Conservation (phyloP, 2,797 vertebrate species). For the Oryzias dopingdopingensis region DNA sequence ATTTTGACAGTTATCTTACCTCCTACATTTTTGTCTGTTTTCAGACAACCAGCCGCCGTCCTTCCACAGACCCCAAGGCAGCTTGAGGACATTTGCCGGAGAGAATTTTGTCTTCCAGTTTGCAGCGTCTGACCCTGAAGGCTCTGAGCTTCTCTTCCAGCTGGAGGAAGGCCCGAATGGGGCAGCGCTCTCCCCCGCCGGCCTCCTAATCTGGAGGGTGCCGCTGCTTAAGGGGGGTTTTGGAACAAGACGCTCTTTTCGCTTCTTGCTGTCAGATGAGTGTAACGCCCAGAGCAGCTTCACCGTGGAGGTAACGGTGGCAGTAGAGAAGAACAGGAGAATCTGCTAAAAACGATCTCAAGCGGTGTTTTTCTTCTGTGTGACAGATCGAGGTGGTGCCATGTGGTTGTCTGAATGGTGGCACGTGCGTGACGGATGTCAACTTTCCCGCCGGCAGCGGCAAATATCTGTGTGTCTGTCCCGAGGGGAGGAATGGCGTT, state of each 20-base stretch:
- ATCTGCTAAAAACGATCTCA: too few relatives aligned
- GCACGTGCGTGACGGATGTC: conserved; percentile 78
- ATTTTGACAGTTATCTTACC: too few relatives aligned
- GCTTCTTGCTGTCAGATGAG: conserved; percentile 78
- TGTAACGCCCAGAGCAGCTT: conserved; percentile 78
- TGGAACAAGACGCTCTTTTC: conserved; percentile 48
- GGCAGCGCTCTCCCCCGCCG: conserved; percentile 78
- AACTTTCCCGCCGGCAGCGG: conserved; percentile 80
- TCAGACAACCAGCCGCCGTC: conserved; percentile 77
- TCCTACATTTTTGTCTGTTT: not conserved
- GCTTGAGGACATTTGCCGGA: conserved; percentile 77
- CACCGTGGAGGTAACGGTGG: conserved; percentile 64
- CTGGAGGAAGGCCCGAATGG: conserved; percentile 69
- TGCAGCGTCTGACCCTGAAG: conserved; percentile 78
- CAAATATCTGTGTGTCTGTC: conserved; percentile 81
- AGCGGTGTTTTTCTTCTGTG: not conserved
- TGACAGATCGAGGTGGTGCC: conserved; percentile 75
- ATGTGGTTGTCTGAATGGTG: conserved; percentile 77
- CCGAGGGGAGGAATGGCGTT: conserved; percentile 67
- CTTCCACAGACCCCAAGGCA: conserved; percentile 72
- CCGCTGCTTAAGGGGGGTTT: conserved; percentile 17
- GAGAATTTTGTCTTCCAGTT: conserved; percentile 88
- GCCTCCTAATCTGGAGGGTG: conserved; percentile 84
- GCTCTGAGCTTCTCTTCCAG: conserved; percentile 81
- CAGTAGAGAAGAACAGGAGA: not conserved